phyloP scores from a whole-genome alignment of 2,797 vertebrate genomes.

The Rousettus madagascariensis region DNA sequence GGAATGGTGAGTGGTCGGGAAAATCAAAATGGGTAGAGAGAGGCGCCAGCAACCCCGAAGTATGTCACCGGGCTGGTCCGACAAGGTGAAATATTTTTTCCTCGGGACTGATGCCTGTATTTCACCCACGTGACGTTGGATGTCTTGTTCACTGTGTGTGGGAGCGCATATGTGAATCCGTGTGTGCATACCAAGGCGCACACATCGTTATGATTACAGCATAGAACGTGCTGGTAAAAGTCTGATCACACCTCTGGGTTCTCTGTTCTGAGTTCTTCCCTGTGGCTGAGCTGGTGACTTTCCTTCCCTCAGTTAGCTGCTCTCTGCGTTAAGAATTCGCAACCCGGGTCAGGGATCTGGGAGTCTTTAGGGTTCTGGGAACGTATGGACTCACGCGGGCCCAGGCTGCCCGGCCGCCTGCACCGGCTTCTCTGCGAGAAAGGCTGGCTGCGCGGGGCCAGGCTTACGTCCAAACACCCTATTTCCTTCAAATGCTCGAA shows the following conservation, averaged over 20 bases:
- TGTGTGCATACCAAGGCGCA: background rate
- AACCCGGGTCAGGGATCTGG: background rate
- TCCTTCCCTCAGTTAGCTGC: background rate
- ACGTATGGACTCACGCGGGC: background rate
- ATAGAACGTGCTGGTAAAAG: background rate
- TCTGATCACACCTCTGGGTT: constrained; percentile 37
- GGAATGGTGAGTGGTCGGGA: background rate
- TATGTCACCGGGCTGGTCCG: constrained; percentile 1
- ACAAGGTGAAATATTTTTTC: background rate
- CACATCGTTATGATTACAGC: background rate
- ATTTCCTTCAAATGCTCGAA: background rate
- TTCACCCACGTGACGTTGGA: background rate
- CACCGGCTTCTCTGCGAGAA: background rate
- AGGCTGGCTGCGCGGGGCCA: background rate
- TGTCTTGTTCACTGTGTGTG: background rate
- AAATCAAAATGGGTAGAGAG: background rate
- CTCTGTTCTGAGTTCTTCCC: background rate
- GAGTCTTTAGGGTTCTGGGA: background rate
- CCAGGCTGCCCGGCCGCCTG: background rate
- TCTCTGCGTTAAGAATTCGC: background rate
- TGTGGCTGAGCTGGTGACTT: background rate
- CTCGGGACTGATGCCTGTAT: background rate
- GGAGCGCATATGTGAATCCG: background rate
- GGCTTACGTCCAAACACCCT: background rate
- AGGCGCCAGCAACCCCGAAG: background rate